Evolutionary conservation across 53 echinoderm and acorn worm genomes (phyloP).

Genomic region (Holothuria scabra): DNA sequence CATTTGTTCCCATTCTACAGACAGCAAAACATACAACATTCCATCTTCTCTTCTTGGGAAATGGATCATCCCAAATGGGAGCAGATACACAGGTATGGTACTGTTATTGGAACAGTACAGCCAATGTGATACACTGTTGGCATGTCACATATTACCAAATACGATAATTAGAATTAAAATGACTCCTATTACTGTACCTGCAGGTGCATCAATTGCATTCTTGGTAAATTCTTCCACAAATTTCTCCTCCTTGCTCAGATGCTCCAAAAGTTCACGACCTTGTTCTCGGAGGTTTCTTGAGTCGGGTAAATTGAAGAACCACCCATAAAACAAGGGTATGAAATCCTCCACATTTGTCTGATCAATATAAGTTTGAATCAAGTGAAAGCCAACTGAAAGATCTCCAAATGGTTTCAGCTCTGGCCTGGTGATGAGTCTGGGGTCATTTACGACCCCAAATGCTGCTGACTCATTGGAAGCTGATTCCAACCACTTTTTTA

Average conservation of each 20-base stretch:
- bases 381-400: neutral
- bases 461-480: neutral
- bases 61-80: no score
- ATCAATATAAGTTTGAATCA: neutral
- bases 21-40: no score
- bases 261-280: slow-evolving; percentile 51
- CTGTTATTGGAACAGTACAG: no score
- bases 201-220: slow-evolving; percentile 29
- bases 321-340: slow-evolving; percentile 79
- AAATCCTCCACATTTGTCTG: neutral
- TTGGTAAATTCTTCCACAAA: slow-evolving; percentile 78
- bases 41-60: no score
- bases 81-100: no score
- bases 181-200: slow-evolving; percentile 44
- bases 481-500: slow-evolving; percentile 3
- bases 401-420: neutral
- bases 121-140: no score
- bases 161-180: no score
- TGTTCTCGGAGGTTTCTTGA: slow-evolving; percentile 50
- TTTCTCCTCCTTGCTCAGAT: slow-evolving; percentile 31
- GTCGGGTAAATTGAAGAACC: slow-evolving; percentile 69
- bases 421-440: neutral
- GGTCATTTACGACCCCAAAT: neutral
- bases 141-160: no score
- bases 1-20: no score